These are phyloP conservation scores for Lasioglossum malachurum DNA, from an alignment of 2,888 invertebrate genomes.

Conservation along the genomic window DNA sequence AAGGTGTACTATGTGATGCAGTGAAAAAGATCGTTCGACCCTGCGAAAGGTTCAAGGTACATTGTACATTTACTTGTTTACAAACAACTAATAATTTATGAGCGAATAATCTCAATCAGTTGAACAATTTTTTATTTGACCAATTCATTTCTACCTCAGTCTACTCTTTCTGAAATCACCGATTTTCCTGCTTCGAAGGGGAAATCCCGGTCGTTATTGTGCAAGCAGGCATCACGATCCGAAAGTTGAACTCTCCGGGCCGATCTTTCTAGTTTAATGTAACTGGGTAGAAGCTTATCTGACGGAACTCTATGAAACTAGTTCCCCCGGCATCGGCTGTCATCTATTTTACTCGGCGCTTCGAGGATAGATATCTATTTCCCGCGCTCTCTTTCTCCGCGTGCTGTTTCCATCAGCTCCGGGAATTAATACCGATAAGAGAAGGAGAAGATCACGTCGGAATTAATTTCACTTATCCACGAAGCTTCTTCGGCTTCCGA, in stretches of 20 bases:
- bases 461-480: conserved; percentile 29
- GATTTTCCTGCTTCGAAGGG: not conserved
- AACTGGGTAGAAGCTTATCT: conserved; percentile 4
- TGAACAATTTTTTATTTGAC: no score
- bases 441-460: conserved; percentile 3
- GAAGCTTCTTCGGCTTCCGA: not conserved
- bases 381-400: not conserved
- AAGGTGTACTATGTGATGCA: no score
- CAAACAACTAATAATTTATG: no score
- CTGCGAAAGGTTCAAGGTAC: no score
- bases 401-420: not conserved
- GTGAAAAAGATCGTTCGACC: no score
- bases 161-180: not conserved
- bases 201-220: not conserved
- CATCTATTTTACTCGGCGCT: not conserved
- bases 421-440: conserved; percentile 1
- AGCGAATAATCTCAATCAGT: no score
- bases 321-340: not conserved
- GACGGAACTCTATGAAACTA: conserved; percentile 12
- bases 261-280: conserved; percentile 17
- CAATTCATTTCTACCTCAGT: no score
- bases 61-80: no score
- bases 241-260: not conserved
- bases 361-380: conserved; percentile 1
- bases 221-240: not conserved